Conservation (phyloP, 1,140 invertebrate species). For the Meloidogyne hapla region DNA sequence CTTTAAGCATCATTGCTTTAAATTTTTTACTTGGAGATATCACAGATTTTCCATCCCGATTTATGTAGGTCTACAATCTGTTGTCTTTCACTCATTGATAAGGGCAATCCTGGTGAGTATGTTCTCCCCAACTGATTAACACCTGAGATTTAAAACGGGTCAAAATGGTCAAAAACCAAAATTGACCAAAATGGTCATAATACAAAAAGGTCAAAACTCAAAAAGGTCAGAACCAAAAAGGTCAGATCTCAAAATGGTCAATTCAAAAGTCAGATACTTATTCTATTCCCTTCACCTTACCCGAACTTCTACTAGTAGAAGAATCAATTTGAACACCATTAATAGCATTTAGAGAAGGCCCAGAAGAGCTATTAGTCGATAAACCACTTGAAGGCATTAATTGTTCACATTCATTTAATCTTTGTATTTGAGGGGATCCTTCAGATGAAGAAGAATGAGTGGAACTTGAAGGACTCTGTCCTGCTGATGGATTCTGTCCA, state of each 20-base stretch:
- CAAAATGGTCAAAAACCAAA: no score
- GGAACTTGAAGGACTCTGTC: conserved; percentile 18
- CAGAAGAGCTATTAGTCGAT: background rate
- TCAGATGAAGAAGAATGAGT: conserved; percentile 12
- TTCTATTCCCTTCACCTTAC: background rate
- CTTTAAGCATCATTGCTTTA: no score
- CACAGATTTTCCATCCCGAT: conserved; percentile 63
- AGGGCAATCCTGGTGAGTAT: conserved; percentile 56
- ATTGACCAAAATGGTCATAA: background rate
- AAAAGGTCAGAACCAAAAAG: no score
- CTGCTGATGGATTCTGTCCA: conserved; percentile 15
- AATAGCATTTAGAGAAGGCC: background rate
- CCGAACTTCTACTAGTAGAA: conserved; percentile 20
- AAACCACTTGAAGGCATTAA: background rate
- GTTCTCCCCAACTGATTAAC: conserved; percentile 60
- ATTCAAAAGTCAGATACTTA: no score
- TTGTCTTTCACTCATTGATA: conserved; percentile 58
- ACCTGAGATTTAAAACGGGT: conserved; percentile 40
- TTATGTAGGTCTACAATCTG: conserved; percentile 57
- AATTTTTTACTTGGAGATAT: conserved; percentile 54
- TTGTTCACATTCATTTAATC: conserved; percentile 2
- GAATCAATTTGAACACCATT: background rate
- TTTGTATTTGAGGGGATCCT: conserved; percentile 16
- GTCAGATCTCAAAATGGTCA: no score
- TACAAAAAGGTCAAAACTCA: no score